Evolutionary conservation across 1,140 invertebrate genomes (phyloP).

Genomic region (Drosophila sproati): DNA sequence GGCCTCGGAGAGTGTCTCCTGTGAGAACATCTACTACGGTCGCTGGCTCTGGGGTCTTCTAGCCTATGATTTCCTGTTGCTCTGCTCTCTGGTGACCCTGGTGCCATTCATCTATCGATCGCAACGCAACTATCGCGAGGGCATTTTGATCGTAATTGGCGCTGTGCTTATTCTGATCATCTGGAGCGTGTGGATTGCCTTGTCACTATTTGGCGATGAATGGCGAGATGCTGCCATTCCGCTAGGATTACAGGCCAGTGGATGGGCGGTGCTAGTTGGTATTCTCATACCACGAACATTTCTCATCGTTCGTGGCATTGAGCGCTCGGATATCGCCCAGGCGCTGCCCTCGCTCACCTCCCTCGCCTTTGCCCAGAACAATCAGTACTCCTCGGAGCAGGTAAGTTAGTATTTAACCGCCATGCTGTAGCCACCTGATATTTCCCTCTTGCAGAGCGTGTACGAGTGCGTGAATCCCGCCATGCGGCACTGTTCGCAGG

Average conservation of each 20-base stretch:
- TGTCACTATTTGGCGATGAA: slow-evolving; percentile 85
- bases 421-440: not conserved
- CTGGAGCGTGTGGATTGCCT: slow-evolving; percentile 86
- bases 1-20: slow-evolving; percentile 80
- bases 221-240: slow-evolving; percentile 87
- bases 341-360: slow-evolving; percentile 85
- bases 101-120: slow-evolving; percentile 86
- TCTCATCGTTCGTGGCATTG: slow-evolving; percentile 86
- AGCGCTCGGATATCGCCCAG: slow-evolving; percentile 85
- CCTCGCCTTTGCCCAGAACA: slow-evolving; percentile 83
- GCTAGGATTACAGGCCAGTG: slow-evolving; percentile 86
- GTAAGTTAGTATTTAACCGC: slow-evolving; percentile 28
- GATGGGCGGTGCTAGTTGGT: slow-evolving; percentile 86
- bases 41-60: slow-evolving; percentile 84
- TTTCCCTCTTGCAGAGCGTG: slow-evolving; percentile 61
- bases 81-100: slow-evolving; percentile 85
- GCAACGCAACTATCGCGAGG: slow-evolving; percentile 88
- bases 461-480: slow-evolving; percentile 84
- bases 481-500: slow-evolving; percentile 78
- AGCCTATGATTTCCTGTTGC: slow-evolving; percentile 86
- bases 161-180: slow-evolving; percentile 80
- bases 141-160: slow-evolving; percentile 84
- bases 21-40: slow-evolving; percentile 84
- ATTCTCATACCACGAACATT: slow-evolving; percentile 88
- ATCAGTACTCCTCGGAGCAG: slow-evolving; percentile 84